Evolutionary conservation across 2,113 vertebrate genomes (phyloP).

Genomic region (Lathamus discolor): DNA sequence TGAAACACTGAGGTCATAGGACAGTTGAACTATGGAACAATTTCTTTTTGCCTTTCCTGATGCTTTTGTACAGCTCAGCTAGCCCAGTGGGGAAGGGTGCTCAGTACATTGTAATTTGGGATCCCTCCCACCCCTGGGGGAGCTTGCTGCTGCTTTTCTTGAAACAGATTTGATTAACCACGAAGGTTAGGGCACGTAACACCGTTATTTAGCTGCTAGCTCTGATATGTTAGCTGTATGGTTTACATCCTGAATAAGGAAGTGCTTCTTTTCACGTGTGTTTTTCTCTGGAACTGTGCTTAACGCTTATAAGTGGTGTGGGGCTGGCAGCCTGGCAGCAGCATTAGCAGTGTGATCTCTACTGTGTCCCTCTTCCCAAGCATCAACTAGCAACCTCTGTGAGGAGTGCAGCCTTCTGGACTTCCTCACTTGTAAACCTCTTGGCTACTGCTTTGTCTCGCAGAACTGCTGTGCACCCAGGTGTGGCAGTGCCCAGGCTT

Average conservation of each 20-base stretch:
- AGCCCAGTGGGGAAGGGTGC: background rate
- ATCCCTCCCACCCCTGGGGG: background rate
- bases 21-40: background rate
- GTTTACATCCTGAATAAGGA: background rate
- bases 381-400: background rate
- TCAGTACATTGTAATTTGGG: background rate
- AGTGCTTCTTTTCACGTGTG: background rate
- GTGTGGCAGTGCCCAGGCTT: background rate
- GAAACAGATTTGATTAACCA: background rate
- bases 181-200: background rate
- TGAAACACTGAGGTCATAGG: background rate
- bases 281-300: background rate
- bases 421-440: background rate
- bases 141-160: background rate
- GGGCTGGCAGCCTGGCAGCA: background rate
- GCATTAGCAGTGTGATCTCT: rapidly evolving
- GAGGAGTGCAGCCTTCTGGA: background rate
- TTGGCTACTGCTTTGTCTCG: background rate
- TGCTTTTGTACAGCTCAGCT: background rate
- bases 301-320: background rate
- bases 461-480: background rate
- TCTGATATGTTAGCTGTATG: background rate
- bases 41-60: background rate
- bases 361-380: rapidly evolving
- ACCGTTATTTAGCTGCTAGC: background rate